A percentile compares a stretch with the other conserved stretches of the same genome.
These are phyloP conservation scores for Emydura subglobosa DNA, from an alignment of 2,113 vertebrate genomes.

Conservation along the genomic window DNA sequence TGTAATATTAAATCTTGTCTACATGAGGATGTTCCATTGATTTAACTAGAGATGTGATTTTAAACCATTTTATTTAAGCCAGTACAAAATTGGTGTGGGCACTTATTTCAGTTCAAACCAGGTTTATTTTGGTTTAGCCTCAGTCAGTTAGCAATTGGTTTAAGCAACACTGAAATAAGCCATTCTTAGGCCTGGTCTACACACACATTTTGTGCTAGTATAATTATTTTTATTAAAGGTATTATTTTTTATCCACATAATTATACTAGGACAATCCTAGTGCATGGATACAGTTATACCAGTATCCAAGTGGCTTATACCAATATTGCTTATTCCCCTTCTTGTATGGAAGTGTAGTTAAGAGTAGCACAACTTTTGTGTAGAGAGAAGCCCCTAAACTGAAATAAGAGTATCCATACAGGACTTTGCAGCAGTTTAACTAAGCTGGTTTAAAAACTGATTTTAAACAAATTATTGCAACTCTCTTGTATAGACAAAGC, in stretches of 20 bases:
- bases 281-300: background rate
- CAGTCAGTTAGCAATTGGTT: background rate
- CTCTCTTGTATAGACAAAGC: background rate
- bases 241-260: background rate
- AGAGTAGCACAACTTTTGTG: background rate
- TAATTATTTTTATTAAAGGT: background rate
- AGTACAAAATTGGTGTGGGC: background rate
- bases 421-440: background rate
- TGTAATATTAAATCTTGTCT: background rate
- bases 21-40: background rate
- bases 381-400: background rate
- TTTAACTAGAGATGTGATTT: background rate
- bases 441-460: background rate
- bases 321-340: background rate
- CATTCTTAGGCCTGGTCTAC: background rate
- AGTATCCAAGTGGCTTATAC: background rate
- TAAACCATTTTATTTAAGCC: background rate
- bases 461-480: background rate
- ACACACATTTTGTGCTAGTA: rapidly evolving
- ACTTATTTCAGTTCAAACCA: background rate
- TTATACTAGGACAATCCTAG: background rate
- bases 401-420: background rate
- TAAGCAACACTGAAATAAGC: background rate
- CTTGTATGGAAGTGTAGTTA: background rate
- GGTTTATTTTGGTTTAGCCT: background rate